A percentile compares a stretch with the other conserved stretches of the same genome.
Evolutionary conservation across 2,797 vertebrate species (phyloP).

Genomic region (Gymnoscopelus microlampas): DNA sequence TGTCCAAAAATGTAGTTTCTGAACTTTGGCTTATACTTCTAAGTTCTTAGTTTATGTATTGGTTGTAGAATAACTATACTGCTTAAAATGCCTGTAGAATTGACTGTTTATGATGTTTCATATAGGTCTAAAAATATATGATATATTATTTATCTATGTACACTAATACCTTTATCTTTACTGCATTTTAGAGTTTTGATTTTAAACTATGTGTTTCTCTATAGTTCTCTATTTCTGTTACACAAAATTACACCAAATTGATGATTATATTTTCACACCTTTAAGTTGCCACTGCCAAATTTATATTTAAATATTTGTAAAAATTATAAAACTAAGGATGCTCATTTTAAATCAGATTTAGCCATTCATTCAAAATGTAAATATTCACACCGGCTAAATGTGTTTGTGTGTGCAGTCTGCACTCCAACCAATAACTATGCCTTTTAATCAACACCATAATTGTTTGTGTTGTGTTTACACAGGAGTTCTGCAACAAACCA

Average conservation of each 20-base stretch:
- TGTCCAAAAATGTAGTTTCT: no score
- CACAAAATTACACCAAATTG: not conserved
- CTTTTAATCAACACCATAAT: conserved; percentile 81
- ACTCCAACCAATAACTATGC: conserved; percentile 67
- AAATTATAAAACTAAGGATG: conserved; percentile 8
- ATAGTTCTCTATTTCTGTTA: no score
- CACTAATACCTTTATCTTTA: no score
- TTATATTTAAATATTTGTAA: not conserved
- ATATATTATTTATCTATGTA: no score
- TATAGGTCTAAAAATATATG: not conserved
- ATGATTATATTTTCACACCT: not conserved
- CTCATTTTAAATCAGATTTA: not conserved
- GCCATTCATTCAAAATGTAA: conserved; percentile 13
- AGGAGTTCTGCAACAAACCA: conserved; percentile 78
- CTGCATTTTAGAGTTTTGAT: no score
- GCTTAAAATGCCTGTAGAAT: conserved; percentile 20
- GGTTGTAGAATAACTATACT: conserved; percentile 17
- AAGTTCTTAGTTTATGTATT: conserved; percentile 15
- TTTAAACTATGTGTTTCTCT: no score
- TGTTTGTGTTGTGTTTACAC: conserved; percentile 80
- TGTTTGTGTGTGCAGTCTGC: conserved; percentile 56
- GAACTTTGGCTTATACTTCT: no score
- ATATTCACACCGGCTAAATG: conserved; percentile 4
- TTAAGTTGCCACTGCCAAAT: not conserved
- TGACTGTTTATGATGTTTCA: not conserved